Evolutionary conservation across 2,888 invertebrate genomes (phyloP).

Genomic region (Drosophila melanosoma): DNA sequence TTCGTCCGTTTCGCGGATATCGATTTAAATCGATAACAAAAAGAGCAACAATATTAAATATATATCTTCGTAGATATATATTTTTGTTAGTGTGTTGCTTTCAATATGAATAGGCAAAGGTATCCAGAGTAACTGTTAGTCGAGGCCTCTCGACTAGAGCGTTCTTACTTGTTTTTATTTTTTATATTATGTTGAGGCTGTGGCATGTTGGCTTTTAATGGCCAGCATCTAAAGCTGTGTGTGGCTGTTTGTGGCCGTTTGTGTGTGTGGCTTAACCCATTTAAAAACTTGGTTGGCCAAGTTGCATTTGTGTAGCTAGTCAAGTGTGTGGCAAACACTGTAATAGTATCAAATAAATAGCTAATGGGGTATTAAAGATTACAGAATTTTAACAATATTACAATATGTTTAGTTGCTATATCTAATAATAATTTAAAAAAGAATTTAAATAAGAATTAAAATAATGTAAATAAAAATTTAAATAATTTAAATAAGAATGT

Average conservation of each 20-base stretch:
- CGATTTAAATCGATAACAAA: background rate
- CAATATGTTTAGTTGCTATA: background rate
- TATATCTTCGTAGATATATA: background rate
- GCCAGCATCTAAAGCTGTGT: constrained; percentile 63
- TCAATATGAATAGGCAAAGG: background rate
- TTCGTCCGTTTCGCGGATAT: background rate
- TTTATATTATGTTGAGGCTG: constrained; percentile 46
- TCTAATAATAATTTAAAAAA: background rate
- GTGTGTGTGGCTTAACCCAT: constrained; percentile 37
- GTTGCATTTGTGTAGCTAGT: constrained; percentile 30
- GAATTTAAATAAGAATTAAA: no score
- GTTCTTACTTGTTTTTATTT: background rate
- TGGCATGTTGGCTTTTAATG: constrained; percentile 67
- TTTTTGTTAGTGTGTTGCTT: background rate
- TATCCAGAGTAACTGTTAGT: background rate
- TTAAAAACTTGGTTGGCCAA: constrained; percentile 53
- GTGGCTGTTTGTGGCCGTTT: constrained; percentile 11
- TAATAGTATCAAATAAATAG: background rate
- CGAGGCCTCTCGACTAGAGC: background rate
- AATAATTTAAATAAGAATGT: no score
- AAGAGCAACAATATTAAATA: background rate
- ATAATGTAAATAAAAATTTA: no score
- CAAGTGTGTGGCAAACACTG: constrained; percentile 28
- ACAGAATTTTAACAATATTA: background rate
- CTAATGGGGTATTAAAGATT: background rate